Evolutionary conservation across 2,797 vertebrate species (phyloP).

Genomic region (Aselliscus stoliczkanus): DNA sequence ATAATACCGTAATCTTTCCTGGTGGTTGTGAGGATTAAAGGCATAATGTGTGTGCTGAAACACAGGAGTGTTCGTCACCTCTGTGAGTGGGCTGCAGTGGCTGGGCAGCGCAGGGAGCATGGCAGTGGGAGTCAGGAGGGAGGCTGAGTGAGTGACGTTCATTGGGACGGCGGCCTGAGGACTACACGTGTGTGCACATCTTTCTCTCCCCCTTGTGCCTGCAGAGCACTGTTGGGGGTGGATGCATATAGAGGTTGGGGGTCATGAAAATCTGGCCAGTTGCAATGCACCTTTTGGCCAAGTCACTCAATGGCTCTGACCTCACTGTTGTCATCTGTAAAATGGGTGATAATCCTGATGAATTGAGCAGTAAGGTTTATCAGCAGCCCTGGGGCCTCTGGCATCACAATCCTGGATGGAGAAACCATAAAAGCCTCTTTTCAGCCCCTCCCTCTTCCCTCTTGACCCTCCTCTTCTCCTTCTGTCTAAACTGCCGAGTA

Average conservation of each 20-base stretch:
- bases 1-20: fast-evolving
- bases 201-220: not conserved
- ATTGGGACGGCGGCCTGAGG: not conserved
- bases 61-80: fast-evolving
- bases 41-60: fast-evolving
- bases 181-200: fast-evolving
- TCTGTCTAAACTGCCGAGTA: too few species aligned
- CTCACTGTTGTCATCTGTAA: not conserved
- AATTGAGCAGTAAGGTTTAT: not conserved
- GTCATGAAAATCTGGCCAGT: not conserved
- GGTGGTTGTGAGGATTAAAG: not conserved
- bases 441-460: not conserved
- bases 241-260: fast-evolving
- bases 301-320: not conserved
- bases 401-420: not conserved
- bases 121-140: not conserved
- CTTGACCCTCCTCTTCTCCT: not conserved
- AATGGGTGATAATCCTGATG: not conserved
- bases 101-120: fast-evolving
- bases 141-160: fast-evolving
- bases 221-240: not conserved
- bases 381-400: not conserved
- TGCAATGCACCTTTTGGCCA: fast-evolving
- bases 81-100: not conserved
- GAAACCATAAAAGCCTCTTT: not conserved